These are phyloP conservation scores for Seira musarum DNA, from an alignment of 2,888 invertebrate species.

Conservation along the genomic window DNA sequence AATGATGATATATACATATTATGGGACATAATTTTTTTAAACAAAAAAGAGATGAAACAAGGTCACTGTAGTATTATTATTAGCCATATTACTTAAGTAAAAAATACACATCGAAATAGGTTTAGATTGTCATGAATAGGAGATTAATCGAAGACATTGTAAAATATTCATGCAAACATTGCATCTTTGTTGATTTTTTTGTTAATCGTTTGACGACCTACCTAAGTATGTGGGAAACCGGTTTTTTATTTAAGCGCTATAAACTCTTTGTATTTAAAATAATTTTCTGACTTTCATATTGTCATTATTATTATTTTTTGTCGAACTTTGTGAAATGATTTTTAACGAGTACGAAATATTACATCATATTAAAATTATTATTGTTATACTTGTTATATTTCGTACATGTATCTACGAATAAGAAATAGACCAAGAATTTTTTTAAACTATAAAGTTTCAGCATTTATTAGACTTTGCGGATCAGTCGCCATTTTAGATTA, in stretches of 20 bases:
- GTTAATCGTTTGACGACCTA: constrained; percentile 55
- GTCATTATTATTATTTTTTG: not conserved
- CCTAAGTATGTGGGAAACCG: constrained; percentile 44
- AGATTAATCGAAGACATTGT: constrained; percentile 23
- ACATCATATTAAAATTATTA: constrained; percentile 22
- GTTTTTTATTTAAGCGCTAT: constrained; percentile 48
- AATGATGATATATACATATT: not conserved
- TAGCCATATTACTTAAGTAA: constrained; percentile 47
- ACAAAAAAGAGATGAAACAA: constrained; percentile 38
- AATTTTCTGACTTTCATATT: constrained; percentile 16
- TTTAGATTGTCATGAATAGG: constrained; percentile 27
- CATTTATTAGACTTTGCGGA: not conserved
- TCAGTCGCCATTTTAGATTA: not conserved
- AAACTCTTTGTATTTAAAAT: constrained; percentile 22
- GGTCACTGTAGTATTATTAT: constrained; percentile 58
- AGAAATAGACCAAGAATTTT: not conserved
- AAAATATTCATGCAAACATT: constrained; percentile 23
- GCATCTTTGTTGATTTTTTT: constrained; percentile 43
- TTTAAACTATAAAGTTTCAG: not conserved
- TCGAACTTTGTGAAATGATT: not conserved
- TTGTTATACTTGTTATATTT: constrained; percentile 47
- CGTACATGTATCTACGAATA: constrained; percentile 41
- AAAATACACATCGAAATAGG: constrained; percentile 39
- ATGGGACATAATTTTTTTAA: not conserved
- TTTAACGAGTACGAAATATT: constrained; percentile 18